Conservation (phyloP, 2,113 vertebrate genomes). For the Tonatia bakeri region DNA sequence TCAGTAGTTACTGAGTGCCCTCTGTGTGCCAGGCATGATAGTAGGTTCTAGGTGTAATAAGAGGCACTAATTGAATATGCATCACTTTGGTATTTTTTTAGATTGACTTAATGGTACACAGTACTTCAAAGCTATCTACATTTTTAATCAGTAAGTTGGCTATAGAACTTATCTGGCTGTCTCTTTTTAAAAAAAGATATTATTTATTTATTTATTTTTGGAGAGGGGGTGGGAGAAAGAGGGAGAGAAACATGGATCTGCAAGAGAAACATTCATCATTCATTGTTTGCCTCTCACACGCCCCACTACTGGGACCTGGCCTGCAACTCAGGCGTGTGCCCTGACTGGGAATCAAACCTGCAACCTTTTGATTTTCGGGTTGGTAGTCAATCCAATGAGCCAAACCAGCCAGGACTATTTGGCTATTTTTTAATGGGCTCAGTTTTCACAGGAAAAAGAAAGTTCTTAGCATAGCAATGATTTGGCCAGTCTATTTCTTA, state of each 20-base stretch:
- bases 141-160: not conserved
- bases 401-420: too few relatives aligned
- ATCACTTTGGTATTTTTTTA: not conserved
- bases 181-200: too few relatives aligned
- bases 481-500: conserved; percentile 2
- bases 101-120: not conserved
- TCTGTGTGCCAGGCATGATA: not conserved
- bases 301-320: too few relatives aligned
- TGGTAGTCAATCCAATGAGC: too few relatives aligned
- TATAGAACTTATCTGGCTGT: not conserved
- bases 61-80: not conserved
- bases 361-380: too few relatives aligned
- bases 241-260: too few relatives aligned
- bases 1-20: not conserved
- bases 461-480: not conserved
- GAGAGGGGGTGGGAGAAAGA: too few relatives aligned
- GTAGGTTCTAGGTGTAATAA: not conserved
- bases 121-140: not conserved
- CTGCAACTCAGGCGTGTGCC: too few relatives aligned
- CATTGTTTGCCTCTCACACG: too few relatives aligned
- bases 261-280: too few relatives aligned
- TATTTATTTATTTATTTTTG: too few relatives aligned
- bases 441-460: conserved; percentile 1
- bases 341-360: too few relatives aligned
- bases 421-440: not conserved